Percentiles rank a stretch among this genome's conserved stretches.
Evolutionary conservation across 2,113 vertebrate genomes (phyloP).

Genomic region (Lophochroa leadbeateri): DNA sequence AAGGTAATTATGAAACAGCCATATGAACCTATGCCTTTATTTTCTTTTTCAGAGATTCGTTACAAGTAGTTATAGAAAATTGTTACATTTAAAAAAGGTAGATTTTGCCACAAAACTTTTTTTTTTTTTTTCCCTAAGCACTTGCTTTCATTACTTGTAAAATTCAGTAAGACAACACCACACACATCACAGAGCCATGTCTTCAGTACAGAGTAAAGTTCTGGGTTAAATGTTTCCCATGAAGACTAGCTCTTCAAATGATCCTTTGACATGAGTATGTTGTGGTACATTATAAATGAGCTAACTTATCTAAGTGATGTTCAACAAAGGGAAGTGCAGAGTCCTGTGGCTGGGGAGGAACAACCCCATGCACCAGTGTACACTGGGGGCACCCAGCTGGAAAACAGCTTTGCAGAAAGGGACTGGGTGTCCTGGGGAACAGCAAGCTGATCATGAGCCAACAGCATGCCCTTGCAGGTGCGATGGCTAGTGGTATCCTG

Average conservation of each 20-base stretch:
- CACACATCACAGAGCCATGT: background rate
- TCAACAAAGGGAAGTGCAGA: background rate
- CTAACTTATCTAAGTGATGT: background rate
- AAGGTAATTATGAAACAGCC: background rate
- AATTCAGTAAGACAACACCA: background rate
- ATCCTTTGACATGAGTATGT: background rate
- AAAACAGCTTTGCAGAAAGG: background rate
- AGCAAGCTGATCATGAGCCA: background rate
- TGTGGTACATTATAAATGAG: background rate
- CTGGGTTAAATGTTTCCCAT: background rate
- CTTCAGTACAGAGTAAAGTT: background rate
- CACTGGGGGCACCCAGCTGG: background rate
- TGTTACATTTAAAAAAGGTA: background rate
- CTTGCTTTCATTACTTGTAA: background rate
- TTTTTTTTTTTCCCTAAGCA: background rate
- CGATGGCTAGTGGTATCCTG: background rate
- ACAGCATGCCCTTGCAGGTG: background rate
- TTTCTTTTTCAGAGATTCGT: background rate
- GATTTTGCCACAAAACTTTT: background rate
- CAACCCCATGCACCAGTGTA: background rate
- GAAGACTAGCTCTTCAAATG: background rate
- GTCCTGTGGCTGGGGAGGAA: background rate
- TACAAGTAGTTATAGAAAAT: background rate
- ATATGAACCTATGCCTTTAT: background rate
- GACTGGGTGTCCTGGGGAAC: background rate